Evolutionary conservation across 2,797 vertebrate species (phyloP), one percentile per base, ranked within the genome.

Genomic region (Channa striata): DNA sequence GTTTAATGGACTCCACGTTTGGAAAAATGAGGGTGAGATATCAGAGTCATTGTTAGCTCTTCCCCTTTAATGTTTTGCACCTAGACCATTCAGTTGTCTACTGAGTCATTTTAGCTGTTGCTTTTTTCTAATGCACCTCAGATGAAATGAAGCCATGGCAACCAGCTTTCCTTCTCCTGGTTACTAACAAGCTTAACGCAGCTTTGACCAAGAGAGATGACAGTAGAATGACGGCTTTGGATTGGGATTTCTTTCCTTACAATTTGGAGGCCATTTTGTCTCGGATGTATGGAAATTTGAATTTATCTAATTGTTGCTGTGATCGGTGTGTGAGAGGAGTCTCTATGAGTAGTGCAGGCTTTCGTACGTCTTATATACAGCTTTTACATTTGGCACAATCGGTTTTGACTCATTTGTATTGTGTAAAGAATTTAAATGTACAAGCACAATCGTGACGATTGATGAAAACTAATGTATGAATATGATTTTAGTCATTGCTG

Each of bases 121-220:
- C 21, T 72, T 59, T 56, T 68, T 73, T 59, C 70, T 48, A 21
- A 67, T 71, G 56, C 77, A 79, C 74, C 62, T 81, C 54, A 70
- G 65, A 83, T 49, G 66, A 86, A 40, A 64, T 62, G 68, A 84
- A 83, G 78, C 82, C 84, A 86, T 87, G 85, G 68, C 70, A 82
- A 86, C 83, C 63, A 78, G 58, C 46, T 50, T 40, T 40, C 50
- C 40, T 47, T 70, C 61, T 71, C 30, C 61, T 59, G 62, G 69
- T 65, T 71, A 59, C 60, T 52, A 19, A 59, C 34, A 73, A 53
- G 51, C 59, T 67, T 39, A 53, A 34, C 40, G 46, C 30, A 68
- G 60, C 50, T 69, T 42, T 13, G n/a, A 19, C 16, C 13, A 58
- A 73, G 62, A 46, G 39, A 69, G 21, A 47, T 20, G 52, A 72